Base-by-base conservation (phyloP, 2,888 invertebrate species). In the Empis livida region DNA sequence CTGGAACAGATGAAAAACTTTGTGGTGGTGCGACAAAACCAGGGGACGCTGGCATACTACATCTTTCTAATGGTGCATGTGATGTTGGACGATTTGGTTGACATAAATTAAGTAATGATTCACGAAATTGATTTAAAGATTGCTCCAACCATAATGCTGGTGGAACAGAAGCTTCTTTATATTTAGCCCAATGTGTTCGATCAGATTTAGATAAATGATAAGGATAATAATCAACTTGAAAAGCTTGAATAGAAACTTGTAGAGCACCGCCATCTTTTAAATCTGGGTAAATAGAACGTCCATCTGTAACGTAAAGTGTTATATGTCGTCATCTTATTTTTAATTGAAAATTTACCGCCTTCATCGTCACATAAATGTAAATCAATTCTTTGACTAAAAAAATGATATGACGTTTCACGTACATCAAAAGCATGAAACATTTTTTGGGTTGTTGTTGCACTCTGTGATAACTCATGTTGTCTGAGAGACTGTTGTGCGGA, bases 361-460 rank as follows among this genome's bases (percentile, higher is more conserved):
- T 86, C 84, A 67, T 99, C 99, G 65, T 99, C 97, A 63, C 94
- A 95, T 32, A 99, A 76, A 70, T 97, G 97, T 50, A 99, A 73
- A 71, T 97, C 95, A 59, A 99, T 89, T 60, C 91, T 79, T 53
- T 92, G 90, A 48, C 89, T 89, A 44, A 88, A 78, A 63, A 99
- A 82, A 68, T 99, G 99, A 73, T 96, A 95, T 0, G 96, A 97
- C 0, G 99, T 97, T 72, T 97, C 96, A 1, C 87, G 75, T n/a
- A 97, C 91, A 73, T 97, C 95, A 65, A 88, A 92, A 43, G 80
- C 78, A 30, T 81, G 78, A 70, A 93, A 95, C 68, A 87, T 76
- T 55, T 81, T 79, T 48, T 75, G 75, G 0, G 63, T 61, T 17
- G 62, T 58, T 6, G 64, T 57, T 23, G 57, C 23, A 27, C 23